Percentiles rank a stretch among this genome's conserved stretches.
Evolutionary conservation across 2,797 vertebrate genomes (phyloP).

Genomic region (Simalia tracyae): DNA sequence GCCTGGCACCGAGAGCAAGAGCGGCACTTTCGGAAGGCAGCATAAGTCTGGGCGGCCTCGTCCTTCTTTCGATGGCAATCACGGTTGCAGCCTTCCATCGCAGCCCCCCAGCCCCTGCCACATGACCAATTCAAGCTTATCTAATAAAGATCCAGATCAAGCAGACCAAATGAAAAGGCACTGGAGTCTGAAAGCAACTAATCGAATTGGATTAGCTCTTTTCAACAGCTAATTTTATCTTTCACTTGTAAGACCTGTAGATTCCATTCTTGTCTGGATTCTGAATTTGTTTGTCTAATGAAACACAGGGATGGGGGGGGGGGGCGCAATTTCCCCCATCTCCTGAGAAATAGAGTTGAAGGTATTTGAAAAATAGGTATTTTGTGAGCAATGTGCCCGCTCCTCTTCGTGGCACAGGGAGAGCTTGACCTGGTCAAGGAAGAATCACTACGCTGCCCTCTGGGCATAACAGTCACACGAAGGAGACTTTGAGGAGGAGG

Average conservation of each 20-base stretch:
- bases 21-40: neutral
- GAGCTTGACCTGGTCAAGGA: neutral
- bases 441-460: neutral
- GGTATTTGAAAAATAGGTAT: slow-evolving; percentile 36
- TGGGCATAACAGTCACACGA: neutral
- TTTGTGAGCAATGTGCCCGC: slow-evolving; percentile 6
- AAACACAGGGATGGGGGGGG: neutral
- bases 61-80: neutral
- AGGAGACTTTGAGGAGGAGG: neutral
- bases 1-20: neutral
- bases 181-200: slow-evolving; percentile 66
- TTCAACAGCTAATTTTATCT: slow-evolving; percentile 54
- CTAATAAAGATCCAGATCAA: slow-evolving; percentile 67
- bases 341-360: neutral
- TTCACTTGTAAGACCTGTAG: slow-evolving; percentile 56
- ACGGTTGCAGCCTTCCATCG: neutral
- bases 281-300: slow-evolving; percentile 39
- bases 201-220: slow-evolving; percentile 61
- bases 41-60: neutral
- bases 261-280: slow-evolving; percentile 37
- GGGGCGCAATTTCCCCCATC: neutral
- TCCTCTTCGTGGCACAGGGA: neutral
- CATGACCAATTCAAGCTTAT: slow-evolving; percentile 52
- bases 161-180: slow-evolving; percentile 61
- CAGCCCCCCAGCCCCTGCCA: neutral